Evolutionary conservation across 2,888 invertebrate genomes (phyloP).

Genomic region (Rapana venosa): DNA sequence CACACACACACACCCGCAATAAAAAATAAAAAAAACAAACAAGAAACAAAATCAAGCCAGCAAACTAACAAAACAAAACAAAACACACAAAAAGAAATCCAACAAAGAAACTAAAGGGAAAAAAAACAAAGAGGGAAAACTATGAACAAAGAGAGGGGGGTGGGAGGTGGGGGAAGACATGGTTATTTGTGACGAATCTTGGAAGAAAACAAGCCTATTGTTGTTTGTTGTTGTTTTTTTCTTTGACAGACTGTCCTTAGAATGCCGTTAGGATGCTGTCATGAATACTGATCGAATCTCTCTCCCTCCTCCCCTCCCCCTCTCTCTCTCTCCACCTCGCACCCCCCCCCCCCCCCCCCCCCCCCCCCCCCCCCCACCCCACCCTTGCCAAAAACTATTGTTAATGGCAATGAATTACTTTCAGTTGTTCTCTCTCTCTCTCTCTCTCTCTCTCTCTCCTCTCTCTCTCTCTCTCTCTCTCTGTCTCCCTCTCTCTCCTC

Average conservation of each 20-base stretch:
- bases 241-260: not conserved
- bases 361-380: no score
- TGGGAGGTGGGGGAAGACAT: fast-evolving
- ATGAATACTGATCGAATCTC: not conserved
- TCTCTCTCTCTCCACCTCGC: no score
- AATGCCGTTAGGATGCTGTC: not conserved
- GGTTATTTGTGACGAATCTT: not conserved
- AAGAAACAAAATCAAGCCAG: no score
- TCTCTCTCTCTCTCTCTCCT: not conserved
- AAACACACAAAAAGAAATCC: no score
- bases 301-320: not conserved
- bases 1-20: no score
- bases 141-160: not conserved
- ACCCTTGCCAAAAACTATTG: no score
- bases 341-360: no score
- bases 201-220: fast-evolving
- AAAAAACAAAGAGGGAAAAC: not conserved
- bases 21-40: no score
- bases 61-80: no score
- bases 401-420: no score
- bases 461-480: not conserved
- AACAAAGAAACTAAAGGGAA: no score
- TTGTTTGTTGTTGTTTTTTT: not conserved
- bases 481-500: not conserved
- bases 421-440: not conserved